A percentile compares a stretch with the other conserved stretches of the same genome.
phyloP scores from a whole-genome alignment of 2,888 invertebrate genomes.

The Tetrapedia diversipes region DNA sequence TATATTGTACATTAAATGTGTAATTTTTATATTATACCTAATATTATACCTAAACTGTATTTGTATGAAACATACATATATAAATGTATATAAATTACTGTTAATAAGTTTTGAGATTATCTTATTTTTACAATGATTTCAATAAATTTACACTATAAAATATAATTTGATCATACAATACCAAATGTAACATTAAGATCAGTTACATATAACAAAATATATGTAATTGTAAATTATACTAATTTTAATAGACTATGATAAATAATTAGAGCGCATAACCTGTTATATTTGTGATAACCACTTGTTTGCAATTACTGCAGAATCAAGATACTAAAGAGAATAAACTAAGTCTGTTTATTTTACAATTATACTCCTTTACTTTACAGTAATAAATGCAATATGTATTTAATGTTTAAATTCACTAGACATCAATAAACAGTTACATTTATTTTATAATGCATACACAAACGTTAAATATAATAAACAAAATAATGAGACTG shows the following conservation, averaged over 20 bases:
- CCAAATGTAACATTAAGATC: background rate
- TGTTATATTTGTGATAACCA: background rate
- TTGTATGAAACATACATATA: conserved; percentile 13
- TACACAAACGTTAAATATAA: background rate
- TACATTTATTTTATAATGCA: background rate
- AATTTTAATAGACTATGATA: background rate
- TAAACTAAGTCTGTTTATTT: too few species aligned
- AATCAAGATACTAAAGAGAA: background rate
- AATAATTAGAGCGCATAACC: background rate
- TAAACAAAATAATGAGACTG: background rate
- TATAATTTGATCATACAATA: background rate
- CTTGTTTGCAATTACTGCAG: background rate
- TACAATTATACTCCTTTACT: background rate
- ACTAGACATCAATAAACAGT: background rate
- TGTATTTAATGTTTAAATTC: background rate
- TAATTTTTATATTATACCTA: conserved; percentile 1
- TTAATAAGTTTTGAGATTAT: conserved; percentile 18
- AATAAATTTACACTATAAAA: background rate
- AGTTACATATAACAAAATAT: background rate
- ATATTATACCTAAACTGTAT: background rate
- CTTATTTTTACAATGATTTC: background rate
- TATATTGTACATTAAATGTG: conserved; percentile 3
- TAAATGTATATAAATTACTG: conserved; percentile 25
- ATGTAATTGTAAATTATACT: background rate
- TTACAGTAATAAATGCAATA: background rate